Evolutionary conservation across 2,888 invertebrate genomes (phyloP).

Genomic region (Andrena dorsata): DNA sequence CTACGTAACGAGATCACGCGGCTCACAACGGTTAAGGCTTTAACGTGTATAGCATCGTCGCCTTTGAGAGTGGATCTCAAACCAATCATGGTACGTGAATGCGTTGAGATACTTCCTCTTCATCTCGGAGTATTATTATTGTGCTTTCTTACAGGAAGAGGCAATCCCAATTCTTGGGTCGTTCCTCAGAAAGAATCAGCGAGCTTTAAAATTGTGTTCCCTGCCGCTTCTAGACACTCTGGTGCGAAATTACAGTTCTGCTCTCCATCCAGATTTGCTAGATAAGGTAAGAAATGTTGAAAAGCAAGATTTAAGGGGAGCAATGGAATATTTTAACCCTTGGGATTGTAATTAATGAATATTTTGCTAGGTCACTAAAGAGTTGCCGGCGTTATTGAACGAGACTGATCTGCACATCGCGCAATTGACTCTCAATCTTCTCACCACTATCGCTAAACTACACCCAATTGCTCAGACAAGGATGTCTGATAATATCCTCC

Average conservation of each 20-base stretch:
- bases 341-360: slow-evolving; percentile 1
- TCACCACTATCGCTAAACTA: slow-evolving; percentile 92
- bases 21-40: slow-evolving; percentile 97
- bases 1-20: slow-evolving; percentile 98
- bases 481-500: slow-evolving; percentile 91
- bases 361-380: slow-evolving; percentile 89
- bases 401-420: slow-evolving; percentile 99
- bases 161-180: slow-evolving; percentile 96
- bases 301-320: not conserved
- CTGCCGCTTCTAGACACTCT: slow-evolving; percentile 95
- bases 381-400: slow-evolving; percentile 95
- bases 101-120: not conserved
- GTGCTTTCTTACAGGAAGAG: slow-evolving; percentile 87
- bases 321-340: not conserved
- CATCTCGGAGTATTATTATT: slow-evolving; percentile 72
- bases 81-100: slow-evolving; percentile 90
- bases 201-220: slow-evolving; percentile 96
- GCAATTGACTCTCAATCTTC: slow-evolving; percentile 93
- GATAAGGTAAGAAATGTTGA: slow-evolving; percentile 86
- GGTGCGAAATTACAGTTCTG: slow-evolving; percentile 93
- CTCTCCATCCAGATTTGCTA: slow-evolving; percentile 90
- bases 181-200: slow-evolving; percentile 98
- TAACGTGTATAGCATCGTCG: slow-evolving; percentile 97
- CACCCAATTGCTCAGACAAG: slow-evolving; percentile 92
- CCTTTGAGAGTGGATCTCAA: slow-evolving; percentile 93